phyloP scores from a whole-genome alignment of 2,888 invertebrate genomes.

The Craniophora ligustri region DNA sequence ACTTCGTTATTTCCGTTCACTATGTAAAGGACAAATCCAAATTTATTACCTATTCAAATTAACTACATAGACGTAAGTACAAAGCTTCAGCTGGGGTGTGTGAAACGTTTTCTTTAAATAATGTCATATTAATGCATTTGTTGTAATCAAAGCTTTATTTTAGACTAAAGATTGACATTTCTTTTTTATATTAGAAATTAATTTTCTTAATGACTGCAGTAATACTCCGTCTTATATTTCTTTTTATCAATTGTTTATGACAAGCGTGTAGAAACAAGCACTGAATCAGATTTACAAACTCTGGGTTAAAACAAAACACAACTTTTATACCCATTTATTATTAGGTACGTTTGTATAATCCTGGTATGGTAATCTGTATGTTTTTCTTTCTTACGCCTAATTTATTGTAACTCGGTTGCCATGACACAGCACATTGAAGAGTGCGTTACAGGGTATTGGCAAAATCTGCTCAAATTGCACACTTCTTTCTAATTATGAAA shows the following conservation, averaged over 20 bases:
- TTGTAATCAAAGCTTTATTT: constrained; percentile 57
- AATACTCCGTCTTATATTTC: constrained; percentile 36
- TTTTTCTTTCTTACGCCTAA: constrained; percentile 22
- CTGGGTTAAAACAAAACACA: too few species aligned
- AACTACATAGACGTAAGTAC: neutral
- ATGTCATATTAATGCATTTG: constrained; percentile 2
- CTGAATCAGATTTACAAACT: too few species aligned
- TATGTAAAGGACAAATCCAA: neutral
- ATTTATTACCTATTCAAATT: neutral
- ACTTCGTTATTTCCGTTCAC: too few species aligned
- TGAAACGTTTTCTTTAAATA: constrained; percentile 5
- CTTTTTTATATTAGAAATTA: constrained; percentile 22
- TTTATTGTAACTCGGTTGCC: constrained; percentile 57
- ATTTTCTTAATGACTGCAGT: constrained; percentile 31
- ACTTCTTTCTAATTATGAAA: constrained; percentile 59
- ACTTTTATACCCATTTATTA: too few species aligned
- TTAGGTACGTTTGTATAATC: constrained; percentile 6
- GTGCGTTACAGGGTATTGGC: constrained; percentile 70
- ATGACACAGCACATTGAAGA: constrained; percentile 55
- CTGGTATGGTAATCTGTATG: constrained; percentile 6
- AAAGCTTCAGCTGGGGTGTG: too few species aligned
- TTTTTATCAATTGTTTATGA: constrained; percentile 25
- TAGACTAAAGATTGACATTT: constrained; percentile 51
- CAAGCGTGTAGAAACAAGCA: too few species aligned
- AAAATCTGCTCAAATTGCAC: constrained; percentile 71